Conservation (phyloP, 2,113 vertebrate species). For the Paedocypris sp. region DNA sequence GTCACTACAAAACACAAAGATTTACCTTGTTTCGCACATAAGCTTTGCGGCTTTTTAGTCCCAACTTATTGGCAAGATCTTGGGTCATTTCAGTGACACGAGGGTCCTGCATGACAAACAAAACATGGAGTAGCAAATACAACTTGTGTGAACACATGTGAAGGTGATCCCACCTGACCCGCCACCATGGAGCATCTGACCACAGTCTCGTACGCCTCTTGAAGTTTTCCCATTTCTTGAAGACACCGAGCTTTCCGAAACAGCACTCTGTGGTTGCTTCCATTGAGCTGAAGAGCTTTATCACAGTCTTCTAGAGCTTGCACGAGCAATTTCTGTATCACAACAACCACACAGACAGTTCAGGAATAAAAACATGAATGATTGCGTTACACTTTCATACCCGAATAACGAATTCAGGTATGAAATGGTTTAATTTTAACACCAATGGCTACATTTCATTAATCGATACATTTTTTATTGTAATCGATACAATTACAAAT, state of each 20-base stretch:
- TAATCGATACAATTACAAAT: too few relatives aligned
- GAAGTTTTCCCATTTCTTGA: conserved; percentile 75
- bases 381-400: not conserved
- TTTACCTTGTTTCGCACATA: conserved; percentile 87
- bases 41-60: conserved; percentile 94
- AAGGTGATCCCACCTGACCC: conserved; percentile 72
- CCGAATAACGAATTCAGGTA: too few relatives aligned
- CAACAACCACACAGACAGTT: not conserved
- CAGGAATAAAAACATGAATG: not conserved
- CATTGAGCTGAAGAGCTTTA: conserved; percentile 73
- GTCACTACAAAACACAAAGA: not conserved
- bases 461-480: too few relatives aligned
- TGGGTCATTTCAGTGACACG: conserved; percentile 87
- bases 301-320: conserved; percentile 84
- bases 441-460: too few relatives aligned
- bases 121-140: not conserved
- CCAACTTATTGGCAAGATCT: conserved; percentile 86
- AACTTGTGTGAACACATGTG: not conserved
- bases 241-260: conserved; percentile 85
- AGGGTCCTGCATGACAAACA: conserved; percentile 65
- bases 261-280: conserved; percentile 78
- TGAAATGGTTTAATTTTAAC: too few relatives aligned
- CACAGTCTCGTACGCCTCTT: conserved; percentile 86
- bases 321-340: conserved; percentile 71
- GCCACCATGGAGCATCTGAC: conserved; percentile 88